phyloP scores from a whole-genome alignment of 2,797 vertebrate genomes.

The Rhinella marina region DNA sequence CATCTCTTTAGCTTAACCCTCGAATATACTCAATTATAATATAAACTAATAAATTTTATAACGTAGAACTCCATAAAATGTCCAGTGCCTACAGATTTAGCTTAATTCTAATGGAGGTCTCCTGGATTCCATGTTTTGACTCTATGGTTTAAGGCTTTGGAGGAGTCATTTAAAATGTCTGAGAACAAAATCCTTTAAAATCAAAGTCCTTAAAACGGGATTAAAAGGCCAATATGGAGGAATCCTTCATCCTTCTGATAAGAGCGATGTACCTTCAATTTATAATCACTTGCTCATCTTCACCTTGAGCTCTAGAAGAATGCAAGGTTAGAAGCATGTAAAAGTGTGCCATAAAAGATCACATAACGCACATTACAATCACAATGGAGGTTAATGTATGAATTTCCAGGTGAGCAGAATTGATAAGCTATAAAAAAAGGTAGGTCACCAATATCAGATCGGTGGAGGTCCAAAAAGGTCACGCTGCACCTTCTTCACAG shows the following conservation, averaged over 20 bases:
- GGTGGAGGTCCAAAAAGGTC: too few relatives aligned
- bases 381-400: too few relatives aligned
- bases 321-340: conserved; percentile 71
- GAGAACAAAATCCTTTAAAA: conserved; percentile 30
- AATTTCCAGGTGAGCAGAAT: too few relatives aligned
- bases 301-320: conserved; percentile 71
- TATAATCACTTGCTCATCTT: conserved; percentile 12
- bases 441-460: too few relatives aligned
- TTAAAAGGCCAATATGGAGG: background rate
- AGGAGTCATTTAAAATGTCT: background rate
- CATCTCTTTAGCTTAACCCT: background rate
- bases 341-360: too few relatives aligned
- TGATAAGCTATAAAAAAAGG: too few relatives aligned
- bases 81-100: background rate
- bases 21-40: background rate
- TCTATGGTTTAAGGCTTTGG: background rate
- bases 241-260: background rate
- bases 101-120: background rate
- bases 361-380: too few relatives aligned
- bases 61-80: conserved; percentile 4
- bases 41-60: background rate
- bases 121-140: background rate
- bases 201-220: conserved; percentile 37
- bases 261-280: background rate
- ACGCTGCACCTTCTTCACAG: too few relatives aligned